A percentile compares a stretch with the other conserved stretches of the same genome.
phyloP scores from a whole-genome alignment of 30 jellyfish, hydroid and myxozoan genomes.

The Rhopilema esculentum region DNA sequence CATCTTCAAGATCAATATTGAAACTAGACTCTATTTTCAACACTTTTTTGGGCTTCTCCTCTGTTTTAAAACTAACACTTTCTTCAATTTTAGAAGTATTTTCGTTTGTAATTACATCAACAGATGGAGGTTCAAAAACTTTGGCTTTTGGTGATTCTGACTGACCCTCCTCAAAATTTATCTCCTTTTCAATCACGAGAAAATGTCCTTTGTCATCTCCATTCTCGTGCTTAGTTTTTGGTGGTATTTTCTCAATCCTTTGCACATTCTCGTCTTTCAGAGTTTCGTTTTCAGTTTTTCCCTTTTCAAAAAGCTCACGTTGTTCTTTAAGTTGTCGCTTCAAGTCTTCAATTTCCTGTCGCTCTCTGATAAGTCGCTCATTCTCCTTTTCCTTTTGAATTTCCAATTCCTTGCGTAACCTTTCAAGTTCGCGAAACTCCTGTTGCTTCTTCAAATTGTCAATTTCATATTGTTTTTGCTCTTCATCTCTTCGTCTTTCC shows the following conservation, averaged over 20 bases:
- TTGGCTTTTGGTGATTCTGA: neutral
- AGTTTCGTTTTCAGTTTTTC: neutral
- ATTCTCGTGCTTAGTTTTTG: neutral
- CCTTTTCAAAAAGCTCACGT: conserved; percentile 31
- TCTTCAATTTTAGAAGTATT: neutral
- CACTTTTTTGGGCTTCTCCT: neutral
- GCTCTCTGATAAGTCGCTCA: conserved; percentile 38
- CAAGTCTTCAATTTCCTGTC: conserved; percentile 44
- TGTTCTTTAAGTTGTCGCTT: conserved; percentile 26
- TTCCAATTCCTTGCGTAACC: conserved; percentile 33
- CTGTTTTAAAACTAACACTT: neutral
- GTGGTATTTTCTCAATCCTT: neutral
- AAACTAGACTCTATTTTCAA: neutral
- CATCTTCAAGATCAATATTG: neutral
- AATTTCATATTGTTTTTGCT: neutral
- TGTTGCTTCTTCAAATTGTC: conserved; percentile 4
- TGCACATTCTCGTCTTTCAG: neutral
- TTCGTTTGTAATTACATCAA: neutral
- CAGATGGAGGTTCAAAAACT: neutral
- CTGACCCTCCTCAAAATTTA: neutral
- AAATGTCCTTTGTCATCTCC: neutral
- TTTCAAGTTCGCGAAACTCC: conserved; percentile 22
- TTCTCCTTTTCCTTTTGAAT: conserved; percentile 28
- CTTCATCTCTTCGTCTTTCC: conserved; percentile 24
- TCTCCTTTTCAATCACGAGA: neutral